Evolutionary conservation across 2,797 vertebrate genomes (phyloP).

Genomic region (Trichosurus vulpecula): DNA sequence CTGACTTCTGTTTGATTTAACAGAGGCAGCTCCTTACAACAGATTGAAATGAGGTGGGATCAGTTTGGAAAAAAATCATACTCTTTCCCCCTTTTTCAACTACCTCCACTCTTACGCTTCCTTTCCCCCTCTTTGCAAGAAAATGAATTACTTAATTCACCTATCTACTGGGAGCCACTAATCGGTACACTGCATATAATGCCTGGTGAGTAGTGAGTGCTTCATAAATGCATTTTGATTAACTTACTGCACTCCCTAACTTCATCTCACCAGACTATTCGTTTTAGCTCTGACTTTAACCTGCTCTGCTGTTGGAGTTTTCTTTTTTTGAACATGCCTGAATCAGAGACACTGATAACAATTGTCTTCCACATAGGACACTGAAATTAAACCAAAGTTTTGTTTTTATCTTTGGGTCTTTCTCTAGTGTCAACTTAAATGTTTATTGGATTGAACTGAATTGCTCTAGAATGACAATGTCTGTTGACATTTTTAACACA

Average conservation of each 20-base stretch:
- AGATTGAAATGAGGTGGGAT: conserved; percentile 20
- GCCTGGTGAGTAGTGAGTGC: neutral
- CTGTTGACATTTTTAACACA: conserved; percentile 26
- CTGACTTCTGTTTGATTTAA: conserved; percentile 39
- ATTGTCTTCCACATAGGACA: conserved; percentile 8
- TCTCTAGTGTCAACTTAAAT: neutral
- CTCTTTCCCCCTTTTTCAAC: conserved; percentile 41
- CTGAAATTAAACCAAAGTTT: conserved; percentile 24
- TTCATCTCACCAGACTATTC: conserved; percentile 31
- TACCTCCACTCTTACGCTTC: conserved; percentile 46
- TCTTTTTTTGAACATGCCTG: conserved; percentile 62
- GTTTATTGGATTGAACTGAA: neutral
- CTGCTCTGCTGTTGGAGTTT: neutral
- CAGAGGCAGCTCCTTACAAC: conserved; percentile 16
- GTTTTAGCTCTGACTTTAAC: conserved; percentile 60
- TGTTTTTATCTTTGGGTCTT: neutral
- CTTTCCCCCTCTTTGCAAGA: conserved; percentile 39
- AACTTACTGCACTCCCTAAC: conserved; percentile 26
- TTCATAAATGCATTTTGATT: neutral
- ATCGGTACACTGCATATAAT: neutral
- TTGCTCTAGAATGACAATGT: conserved; percentile 8
- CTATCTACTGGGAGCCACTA: neutral
- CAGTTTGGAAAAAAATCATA: conserved; percentile 40
- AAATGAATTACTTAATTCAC: conserved; percentile 21
- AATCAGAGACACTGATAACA: conserved; percentile 45